Evolutionary conservation across 92 coral and sea anemone genomes (phyloP), one percentile per base, ranked within the genome.

Genomic region (Phenganax marumi): DNA sequence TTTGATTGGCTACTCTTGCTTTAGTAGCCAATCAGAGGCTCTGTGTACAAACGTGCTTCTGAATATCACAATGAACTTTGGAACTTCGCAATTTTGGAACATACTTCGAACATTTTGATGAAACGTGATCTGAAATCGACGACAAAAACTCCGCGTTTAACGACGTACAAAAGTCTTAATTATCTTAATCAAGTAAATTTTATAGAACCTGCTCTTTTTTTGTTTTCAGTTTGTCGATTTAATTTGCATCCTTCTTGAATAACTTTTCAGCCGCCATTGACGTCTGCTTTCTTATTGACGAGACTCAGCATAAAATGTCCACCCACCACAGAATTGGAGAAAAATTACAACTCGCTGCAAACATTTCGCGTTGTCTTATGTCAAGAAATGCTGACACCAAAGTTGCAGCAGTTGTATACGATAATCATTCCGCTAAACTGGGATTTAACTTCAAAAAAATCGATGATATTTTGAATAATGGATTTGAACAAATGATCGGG

Each of bases 221-320:
- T 58, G 65, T 58, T 12, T 58, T 14, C 19, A 2, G 16, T 50
- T 26, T 14, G 39, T 70, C 13, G 1, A 14, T 48, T 14, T 14
- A 22, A 10, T 11, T 74, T 18, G 51, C 22, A 10, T 51, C 56
- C 16, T 74, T 56, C n/a, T 8, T 58, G 17, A 16, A 52, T 10
- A 52, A 52, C 0, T 52, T 77, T 77, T 39, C 46, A 77, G 82
- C 33, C 2, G 63, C 82, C 14, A 47, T 77, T 12, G 58, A 61
- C 39, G 61, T 77, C 43, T 77, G 82, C 50, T 77, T 26, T 22
- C n/a, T 77, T 53, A 62, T 77, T 13, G 82, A 77, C 82, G 17
- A 58, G 55, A 58, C 57, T 77, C 82, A 23, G 8, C 43, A 43
- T 8, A 43, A 61, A 18, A 13, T 13, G 8, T 12, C 46, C 10